These are phyloP conservation scores for Condylura cristata DNA, from an alignment of 2,113 vertebrate genomes.

Conservation along the genomic window DNA sequence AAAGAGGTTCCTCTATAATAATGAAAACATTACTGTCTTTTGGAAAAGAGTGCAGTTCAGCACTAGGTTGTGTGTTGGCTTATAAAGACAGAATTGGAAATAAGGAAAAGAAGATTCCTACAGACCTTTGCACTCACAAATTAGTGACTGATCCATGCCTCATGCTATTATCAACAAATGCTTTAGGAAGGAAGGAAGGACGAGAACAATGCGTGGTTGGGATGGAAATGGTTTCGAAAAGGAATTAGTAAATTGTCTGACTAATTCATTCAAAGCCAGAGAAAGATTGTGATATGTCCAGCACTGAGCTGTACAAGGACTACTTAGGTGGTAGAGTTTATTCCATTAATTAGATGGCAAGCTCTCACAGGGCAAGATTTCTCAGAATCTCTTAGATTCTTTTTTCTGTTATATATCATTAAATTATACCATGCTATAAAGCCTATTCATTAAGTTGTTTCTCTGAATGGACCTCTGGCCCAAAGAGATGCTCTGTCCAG, in stretches of 20 bases:
- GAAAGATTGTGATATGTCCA: background rate
- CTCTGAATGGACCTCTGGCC: background rate
- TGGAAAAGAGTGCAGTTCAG: slow-evolving; percentile 10
- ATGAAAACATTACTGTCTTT: background rate
- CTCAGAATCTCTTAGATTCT: background rate
- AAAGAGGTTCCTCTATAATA: background rate
- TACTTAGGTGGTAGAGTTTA: background rate
- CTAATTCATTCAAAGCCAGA: background rate
- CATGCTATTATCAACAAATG: background rate
- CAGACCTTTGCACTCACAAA: background rate
- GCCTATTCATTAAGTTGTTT: background rate
- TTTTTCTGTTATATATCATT: background rate
- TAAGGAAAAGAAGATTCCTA: background rate
- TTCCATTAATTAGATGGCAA: background rate
- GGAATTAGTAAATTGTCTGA: background rate
- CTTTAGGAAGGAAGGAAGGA: background rate
- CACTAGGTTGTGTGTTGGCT: background rate
- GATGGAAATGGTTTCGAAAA: slow-evolving; percentile 27
- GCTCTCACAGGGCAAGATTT: background rate
- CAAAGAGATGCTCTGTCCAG: background rate
- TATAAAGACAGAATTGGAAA: background rate
- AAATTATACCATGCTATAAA: background rate
- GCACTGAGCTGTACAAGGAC: background rate
- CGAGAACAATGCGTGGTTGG: background rate
- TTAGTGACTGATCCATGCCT: background rate